phyloP scores from a whole-genome alignment of 2,797 vertebrate genomes.

The Masticophis lateralis region DNA sequence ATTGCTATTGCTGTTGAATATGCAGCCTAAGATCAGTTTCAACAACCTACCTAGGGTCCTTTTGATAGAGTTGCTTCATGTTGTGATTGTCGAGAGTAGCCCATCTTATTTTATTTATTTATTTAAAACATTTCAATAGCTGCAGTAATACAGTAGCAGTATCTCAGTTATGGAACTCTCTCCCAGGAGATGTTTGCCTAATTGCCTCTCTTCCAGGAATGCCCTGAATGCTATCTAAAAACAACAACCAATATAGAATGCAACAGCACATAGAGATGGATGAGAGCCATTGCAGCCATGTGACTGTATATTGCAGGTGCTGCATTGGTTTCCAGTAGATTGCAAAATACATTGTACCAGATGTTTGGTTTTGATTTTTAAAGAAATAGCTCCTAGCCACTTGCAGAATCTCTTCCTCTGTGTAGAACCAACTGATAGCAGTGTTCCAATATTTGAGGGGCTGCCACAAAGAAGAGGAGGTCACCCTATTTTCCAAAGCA shows the following conservation, averaged over 20 bases:
- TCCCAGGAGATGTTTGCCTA: neutral
- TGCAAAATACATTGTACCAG: neutral
- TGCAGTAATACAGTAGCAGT: neutral
- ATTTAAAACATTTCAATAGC: neutral
- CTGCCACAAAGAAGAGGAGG: neutral
- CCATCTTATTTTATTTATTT: neutral
- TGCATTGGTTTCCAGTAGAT: neutral
- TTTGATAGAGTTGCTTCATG: neutral
- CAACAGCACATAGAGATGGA: neutral
- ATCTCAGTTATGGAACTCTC: neutral
- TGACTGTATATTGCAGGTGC: neutral
- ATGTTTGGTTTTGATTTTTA: neutral
- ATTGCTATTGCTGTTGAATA: neutral
- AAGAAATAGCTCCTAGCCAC: neutral
- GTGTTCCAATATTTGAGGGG: neutral
- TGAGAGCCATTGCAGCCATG: neutral
- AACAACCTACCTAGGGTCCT: neutral
- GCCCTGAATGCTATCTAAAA: neutral
- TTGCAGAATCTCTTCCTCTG: neutral
- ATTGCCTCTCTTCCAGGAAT: neutral
- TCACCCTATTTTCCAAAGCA: neutral
- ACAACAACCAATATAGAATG: neutral
- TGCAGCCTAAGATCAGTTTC: neutral
- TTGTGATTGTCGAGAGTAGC: neutral
- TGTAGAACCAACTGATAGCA: neutral